phyloP scores from a whole-genome alignment of 2,113 vertebrate genomes.

The Chitala chitala region DNA sequence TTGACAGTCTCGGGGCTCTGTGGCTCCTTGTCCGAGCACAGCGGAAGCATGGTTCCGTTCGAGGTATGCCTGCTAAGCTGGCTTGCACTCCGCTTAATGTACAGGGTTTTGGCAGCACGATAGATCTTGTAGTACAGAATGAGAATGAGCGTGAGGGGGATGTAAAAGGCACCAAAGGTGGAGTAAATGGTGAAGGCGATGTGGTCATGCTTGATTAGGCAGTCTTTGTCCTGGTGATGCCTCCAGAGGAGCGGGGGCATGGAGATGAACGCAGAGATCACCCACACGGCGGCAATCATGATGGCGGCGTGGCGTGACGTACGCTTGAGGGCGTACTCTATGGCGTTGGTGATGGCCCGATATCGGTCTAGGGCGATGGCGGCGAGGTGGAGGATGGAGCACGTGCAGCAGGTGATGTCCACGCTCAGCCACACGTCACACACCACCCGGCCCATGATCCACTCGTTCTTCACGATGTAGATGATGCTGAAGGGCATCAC shows the following conservation, averaged over 20 bases:
- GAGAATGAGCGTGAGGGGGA: constrained; percentile 85
- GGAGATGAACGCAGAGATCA: constrained; percentile 88
- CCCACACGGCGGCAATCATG: constrained; percentile 88
- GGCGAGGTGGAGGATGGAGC: constrained; percentile 91
- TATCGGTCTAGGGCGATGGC: constrained; percentile 92
- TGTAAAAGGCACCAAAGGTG: constrained; percentile 95
- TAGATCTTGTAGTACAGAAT: constrained; percentile 99
- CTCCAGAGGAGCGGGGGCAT: constrained; percentile 89
- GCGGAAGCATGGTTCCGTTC: constrained; percentile 81
- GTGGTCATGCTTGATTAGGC: constrained; percentile 88
- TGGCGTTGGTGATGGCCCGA: constrained; percentile 86
- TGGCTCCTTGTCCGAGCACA: constrained; percentile 68
- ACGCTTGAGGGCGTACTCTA: constrained; percentile 89
- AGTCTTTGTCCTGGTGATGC: constrained; percentile 75
- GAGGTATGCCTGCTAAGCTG: constrained; percentile 73
- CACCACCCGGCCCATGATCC: constrained; percentile 87
- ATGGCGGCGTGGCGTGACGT: constrained; percentile 80
- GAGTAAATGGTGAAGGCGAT: constrained; percentile 87
- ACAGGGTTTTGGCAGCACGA: constrained; percentile 85
- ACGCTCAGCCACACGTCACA: constrained; percentile 92
- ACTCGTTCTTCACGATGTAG: constrained; percentile 86
- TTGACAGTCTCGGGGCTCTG: constrained; percentile 64
- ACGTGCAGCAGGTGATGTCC: constrained; percentile 92
- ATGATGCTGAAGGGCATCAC: constrained; percentile 98
- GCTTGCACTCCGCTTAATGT: constrained; percentile 81